Conservation (phyloP, 2,888 invertebrate genomes). For the Rotaria sp. region DNA sequence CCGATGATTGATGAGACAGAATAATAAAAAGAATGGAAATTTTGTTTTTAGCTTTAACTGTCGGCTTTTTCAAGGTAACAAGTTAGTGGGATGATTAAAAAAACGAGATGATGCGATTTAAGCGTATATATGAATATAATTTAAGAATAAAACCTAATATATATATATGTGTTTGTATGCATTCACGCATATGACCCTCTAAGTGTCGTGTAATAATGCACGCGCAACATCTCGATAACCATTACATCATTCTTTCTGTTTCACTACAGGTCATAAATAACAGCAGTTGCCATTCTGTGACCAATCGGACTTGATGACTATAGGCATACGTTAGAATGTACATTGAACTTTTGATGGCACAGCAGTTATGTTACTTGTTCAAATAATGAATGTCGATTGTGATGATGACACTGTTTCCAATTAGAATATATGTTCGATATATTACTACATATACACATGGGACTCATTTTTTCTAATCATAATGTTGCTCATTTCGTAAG, state of each 20-base stretch:
- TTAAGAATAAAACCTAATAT: neutral
- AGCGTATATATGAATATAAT: neutral
- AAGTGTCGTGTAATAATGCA: neutral
- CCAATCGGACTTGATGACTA: neutral
- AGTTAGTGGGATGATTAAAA: neutral
- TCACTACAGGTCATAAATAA: neutral
- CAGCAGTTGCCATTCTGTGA: neutral
- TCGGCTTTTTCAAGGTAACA: no score
- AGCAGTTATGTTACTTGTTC: neutral
- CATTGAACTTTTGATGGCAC: neutral
- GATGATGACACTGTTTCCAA: neutral
- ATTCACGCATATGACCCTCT: neutral
- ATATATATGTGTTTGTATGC: neutral
- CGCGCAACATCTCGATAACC: neutral
- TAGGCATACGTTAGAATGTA: neutral
- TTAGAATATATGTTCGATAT: neutral
- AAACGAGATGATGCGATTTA: neutral
- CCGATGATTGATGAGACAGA: neutral
- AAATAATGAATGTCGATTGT: neutral
- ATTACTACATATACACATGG: neutral
- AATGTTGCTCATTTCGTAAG: neutral
- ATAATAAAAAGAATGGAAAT: neutral
- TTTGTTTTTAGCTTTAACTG: no score
- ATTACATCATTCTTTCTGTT: neutral
- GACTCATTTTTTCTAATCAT: neutral